Evolutionary conservation across 2,113 vertebrate genomes (phyloP).

Genomic region (Nansenia antarctica): DNA sequence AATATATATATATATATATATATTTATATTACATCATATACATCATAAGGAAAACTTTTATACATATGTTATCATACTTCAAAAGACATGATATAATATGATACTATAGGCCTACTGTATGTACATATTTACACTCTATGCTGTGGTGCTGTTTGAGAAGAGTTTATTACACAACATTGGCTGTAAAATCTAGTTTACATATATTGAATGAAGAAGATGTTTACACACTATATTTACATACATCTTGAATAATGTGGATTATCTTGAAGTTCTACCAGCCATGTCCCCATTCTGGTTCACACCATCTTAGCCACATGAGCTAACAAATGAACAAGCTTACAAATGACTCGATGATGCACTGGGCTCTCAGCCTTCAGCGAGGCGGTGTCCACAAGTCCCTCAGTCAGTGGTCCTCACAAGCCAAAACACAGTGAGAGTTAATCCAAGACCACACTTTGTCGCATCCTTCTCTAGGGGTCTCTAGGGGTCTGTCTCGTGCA

Average conservation of each 20-base stretch:
- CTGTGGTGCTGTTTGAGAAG: constrained; percentile 1
- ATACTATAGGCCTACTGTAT: constrained; percentile 50
- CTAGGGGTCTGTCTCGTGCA: constrained; percentile 75
- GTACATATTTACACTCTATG: constrained; percentile 53
- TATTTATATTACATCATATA: constrained; percentile 90
- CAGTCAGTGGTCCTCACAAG: constrained; percentile 18
- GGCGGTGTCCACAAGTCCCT: too few species aligned
- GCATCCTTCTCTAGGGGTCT: constrained; percentile 23
- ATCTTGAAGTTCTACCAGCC: neutral
- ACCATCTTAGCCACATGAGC: neutral
- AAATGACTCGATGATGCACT: neutral
- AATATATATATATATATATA: too few species aligned
- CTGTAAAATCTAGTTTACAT: neutral
- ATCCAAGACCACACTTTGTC: constrained; percentile 42
- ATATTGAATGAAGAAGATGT: neutral
- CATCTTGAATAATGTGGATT: neutral
- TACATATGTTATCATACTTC: constrained; percentile 48
- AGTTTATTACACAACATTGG: constrained; percentile 3
- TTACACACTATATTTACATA: neutral
- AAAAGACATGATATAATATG: constrained; percentile 41
- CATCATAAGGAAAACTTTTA: constrained; percentile 77
- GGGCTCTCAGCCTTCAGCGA: constrained; percentile 25
- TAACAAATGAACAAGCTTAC: too few species aligned
- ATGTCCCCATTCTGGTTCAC: neutral
- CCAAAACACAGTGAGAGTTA: constrained; percentile 43